These are phyloP conservation scores for Nylanderia fulva DNA, from an alignment of 1,140 invertebrate species.

Conservation along the genomic window DNA sequence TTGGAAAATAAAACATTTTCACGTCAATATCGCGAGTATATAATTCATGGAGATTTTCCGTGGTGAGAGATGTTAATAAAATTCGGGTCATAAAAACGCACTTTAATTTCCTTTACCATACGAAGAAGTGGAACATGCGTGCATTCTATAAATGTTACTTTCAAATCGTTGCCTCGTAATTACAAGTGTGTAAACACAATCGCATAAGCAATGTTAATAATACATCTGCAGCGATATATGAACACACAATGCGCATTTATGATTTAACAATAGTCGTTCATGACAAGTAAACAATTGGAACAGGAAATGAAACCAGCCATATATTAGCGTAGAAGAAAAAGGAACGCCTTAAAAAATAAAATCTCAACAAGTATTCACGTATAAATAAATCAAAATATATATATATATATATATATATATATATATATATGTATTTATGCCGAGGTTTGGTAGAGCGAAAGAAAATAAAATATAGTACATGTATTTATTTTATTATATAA, in stretches of 20 bases:
- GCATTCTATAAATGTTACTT: constrained; percentile 76
- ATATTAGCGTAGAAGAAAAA: neutral
- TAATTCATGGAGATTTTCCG: constrained; percentile 51
- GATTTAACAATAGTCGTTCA: neutral
- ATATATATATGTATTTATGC: too few relatives aligned
- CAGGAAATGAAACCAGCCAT: neutral
- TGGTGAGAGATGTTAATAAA: constrained; percentile 60
- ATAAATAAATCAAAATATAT: too few relatives aligned
- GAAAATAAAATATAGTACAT: too few relatives aligned
- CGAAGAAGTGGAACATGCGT: constrained; percentile 71
- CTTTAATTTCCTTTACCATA: constrained; percentile 40
- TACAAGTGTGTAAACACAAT: constrained; percentile 80
- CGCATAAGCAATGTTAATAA: constrained; percentile 42
- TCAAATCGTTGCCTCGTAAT: constrained; percentile 79
- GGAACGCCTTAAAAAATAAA: too few relatives aligned
- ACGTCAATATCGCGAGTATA: constrained; percentile 4
- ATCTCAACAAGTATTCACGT: too few relatives aligned
- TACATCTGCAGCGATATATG: constrained; percentile 38
- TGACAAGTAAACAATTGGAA: constrained; percentile 9
- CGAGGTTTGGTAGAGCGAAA: too few relatives aligned
- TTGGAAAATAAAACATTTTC: constrained; percentile 42
- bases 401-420: too few relatives aligned
- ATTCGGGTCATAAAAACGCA: constrained; percentile 51
- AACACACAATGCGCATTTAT: constrained; percentile 5
- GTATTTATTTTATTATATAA: too few relatives aligned